Percentiles rank a stretch among this genome's conserved stretches.
These are phyloP conservation scores for Pseudochirops corinnae DNA, from an alignment of 2,797 vertebrate species.

Conservation along the genomic window DNA sequence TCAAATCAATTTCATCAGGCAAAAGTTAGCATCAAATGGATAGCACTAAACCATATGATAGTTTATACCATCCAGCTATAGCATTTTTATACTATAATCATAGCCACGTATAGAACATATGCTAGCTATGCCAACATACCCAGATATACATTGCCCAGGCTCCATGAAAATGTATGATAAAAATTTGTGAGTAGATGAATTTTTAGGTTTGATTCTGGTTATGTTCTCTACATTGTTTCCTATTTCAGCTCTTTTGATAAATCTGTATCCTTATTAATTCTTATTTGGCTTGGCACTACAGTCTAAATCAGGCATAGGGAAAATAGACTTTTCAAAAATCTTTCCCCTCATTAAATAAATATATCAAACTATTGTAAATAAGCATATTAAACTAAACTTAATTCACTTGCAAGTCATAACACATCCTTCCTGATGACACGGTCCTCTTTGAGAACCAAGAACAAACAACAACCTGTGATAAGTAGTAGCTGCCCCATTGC, in stretches of 20 bases:
- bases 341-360: not conserved
- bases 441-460: not conserved
- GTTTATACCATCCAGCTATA: not conserved
- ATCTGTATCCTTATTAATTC: not conserved
- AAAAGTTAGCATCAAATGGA: too few species aligned
- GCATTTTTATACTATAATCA: not conserved
- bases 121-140: not conserved
- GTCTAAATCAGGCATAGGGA: not conserved
- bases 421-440: too few species aligned
- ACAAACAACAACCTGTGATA: not conserved
- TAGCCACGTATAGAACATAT: not conserved
- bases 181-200: not conserved
- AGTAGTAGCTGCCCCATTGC: too few species aligned
- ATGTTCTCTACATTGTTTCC: not conserved
- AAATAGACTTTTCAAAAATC: not conserved
- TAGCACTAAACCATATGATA: not conserved
- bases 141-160: not conserved
- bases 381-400: too few species aligned
- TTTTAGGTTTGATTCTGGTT: not conserved
- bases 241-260: constrained; percentile 4
- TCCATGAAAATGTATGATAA: not conserved
- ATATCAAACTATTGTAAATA: not conserved
- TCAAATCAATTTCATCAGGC: not conserved
- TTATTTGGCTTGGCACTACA: not conserved
- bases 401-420: too few species aligned